phyloP scores from a whole-genome alignment of 2,113 vertebrate species.

The Silurus glanis region DNA sequence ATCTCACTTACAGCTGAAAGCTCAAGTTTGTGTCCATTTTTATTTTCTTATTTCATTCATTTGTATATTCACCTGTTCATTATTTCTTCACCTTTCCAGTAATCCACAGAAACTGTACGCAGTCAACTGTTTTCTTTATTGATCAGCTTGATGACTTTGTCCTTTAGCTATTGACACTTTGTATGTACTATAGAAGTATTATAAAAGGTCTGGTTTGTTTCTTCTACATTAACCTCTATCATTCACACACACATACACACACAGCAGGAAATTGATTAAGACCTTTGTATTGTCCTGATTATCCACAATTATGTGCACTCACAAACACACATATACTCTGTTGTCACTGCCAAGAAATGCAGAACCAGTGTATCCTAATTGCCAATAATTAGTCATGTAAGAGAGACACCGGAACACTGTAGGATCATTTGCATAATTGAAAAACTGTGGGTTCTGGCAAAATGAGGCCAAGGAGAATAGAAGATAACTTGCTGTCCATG shows the following conservation, averaged over 20 bases:
- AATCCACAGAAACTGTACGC: not conserved
- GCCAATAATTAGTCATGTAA: not conserved
- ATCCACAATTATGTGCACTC: not conserved
- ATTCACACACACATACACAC: not conserved
- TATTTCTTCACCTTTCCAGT: not conserved
- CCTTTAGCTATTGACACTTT: not conserved
- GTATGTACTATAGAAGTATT: not conserved
- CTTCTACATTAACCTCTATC: not conserved
- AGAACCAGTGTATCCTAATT: not conserved
- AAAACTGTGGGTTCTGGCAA: not conserved
- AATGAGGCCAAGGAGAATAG: not conserved
- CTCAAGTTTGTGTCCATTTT: not conserved
- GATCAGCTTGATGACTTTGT: not conserved
- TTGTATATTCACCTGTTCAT: not conserved
- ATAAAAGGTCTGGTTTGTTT: not conserved
- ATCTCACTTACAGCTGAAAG: not conserved
- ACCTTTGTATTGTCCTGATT: conserved; percentile 20
- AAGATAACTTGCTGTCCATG: conserved; percentile 4
- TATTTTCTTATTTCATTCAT: not conserved
- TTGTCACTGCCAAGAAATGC: not conserved
- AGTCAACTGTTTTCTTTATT: not conserved
- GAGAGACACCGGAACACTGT: not conserved
- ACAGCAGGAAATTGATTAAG: conserved; percentile 18
- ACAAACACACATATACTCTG: not conserved
- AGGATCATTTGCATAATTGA: not conserved